Evolutionary conservation across 92 coral and sea anemone species (phyloP), one percentile per base, ranked within the genome.

Genomic region (Anthopleura xanthogrammica): DNA sequence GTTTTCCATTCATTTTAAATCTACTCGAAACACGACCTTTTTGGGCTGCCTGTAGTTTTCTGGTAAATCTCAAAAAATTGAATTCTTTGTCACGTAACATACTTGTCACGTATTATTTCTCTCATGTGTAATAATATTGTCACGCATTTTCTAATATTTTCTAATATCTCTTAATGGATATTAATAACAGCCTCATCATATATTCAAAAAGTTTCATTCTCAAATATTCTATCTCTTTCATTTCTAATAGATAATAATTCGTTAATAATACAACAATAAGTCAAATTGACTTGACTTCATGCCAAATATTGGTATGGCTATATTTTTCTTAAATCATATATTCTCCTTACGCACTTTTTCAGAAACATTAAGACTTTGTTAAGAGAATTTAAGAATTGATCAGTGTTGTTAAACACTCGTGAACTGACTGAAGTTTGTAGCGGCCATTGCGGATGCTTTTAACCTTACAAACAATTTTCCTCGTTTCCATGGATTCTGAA

Each of bases 401-500:
- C 74, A 68, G 13, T 68, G 74, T 68, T 9, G 42, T 68, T 68
- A 93, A 39, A 93, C 97, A 83, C 92, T 89, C 68, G 95, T 89
- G 68, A 89, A 91, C 46, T 87, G 90, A 50, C 87, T 89, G n/a
- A 92, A 86, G 4, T 89, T 79, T 40, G 97, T 86, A 7, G 99
- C 99, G 3, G 99, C 99, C 83, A 90, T 74, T 23, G 99, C 99
- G 79, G 96, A 98, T 2, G 94, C 83, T 78, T 95, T 95, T 82
- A 96, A 85, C 78, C 99, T 86, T 70, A 96, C 89, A 75, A 81
- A 96, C 64, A 96, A 85, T 82, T 89, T 92, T 48, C 99, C 99
- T 78, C 98, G 85, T 65, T 82, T 90, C 99, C 99, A 96, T 9
- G 99, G 99, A 81, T 96, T 96, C 78, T 96, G 98, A 64, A 96